A percentile compares a stretch with the other conserved stretches of the same genome.
Conservation (phyloP, 1,140 invertebrate genomes). For the Drosophila pandora region DNA sequence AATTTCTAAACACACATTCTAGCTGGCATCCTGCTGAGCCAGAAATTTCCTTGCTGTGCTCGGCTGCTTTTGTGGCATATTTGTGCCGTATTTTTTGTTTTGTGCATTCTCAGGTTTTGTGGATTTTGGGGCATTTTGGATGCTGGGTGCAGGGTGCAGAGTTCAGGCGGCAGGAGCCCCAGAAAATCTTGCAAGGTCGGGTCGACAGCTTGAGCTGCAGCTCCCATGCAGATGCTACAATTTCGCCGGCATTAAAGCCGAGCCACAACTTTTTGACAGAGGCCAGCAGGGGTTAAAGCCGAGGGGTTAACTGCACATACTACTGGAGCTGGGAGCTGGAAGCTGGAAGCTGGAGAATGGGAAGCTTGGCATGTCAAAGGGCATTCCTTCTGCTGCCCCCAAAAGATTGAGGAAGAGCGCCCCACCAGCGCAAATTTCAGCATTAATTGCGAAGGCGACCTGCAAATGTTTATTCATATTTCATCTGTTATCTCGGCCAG, state of each 20-base stretch:
- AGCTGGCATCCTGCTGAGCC: conserved; percentile 4
- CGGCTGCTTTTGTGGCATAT: conserved; percentile 39
- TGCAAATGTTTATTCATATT: conserved; percentile 40
- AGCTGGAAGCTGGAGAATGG: too few species aligned
- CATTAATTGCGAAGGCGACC: conserved; percentile 12
- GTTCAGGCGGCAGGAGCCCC: not conserved
- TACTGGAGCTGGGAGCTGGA: too few species aligned
- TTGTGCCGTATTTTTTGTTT: not conserved
- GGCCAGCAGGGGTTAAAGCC: not conserved
- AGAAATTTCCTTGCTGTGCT: conserved; percentile 14
- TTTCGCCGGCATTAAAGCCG: conserved; percentile 17
- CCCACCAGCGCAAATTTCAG: not conserved
- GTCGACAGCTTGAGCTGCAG: conserved; percentile 20
- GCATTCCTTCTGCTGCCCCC: not conserved
- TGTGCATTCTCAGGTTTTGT: not conserved
- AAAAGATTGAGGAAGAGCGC: not conserved
- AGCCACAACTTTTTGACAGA: conserved; percentile 34
- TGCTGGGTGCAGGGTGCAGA: not conserved
- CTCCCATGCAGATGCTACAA: conserved; percentile 26
- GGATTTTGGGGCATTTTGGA: conserved; percentile 5
- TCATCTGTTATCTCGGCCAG: conserved; percentile 32
- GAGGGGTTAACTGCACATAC: conserved; percentile 2
- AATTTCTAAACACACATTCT: conserved; percentile 27
- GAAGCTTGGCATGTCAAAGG: conserved; percentile 8
- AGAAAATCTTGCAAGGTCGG: conserved; percentile 22